Evolutionary conservation across 2,113 vertebrate genomes (phyloP), one percentile per base, ranked within the genome.

Genomic region (Trematomus loennbergii): DNA sequence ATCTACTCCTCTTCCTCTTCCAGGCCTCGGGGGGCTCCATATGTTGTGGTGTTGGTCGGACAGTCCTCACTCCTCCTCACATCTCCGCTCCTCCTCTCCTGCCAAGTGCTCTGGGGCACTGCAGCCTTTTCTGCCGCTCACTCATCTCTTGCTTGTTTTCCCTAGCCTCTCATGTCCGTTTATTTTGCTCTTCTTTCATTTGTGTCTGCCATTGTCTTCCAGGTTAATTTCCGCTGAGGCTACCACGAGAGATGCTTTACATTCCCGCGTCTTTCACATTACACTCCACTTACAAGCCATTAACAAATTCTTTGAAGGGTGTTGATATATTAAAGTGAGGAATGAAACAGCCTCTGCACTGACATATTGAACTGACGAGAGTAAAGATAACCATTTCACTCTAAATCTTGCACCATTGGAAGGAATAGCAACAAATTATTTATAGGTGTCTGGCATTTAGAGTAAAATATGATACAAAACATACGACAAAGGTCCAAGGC

Each of bases 11-110:
- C 68, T 78, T 73, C 50, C 63, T 17, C 83, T 69, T 78, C 61
- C 61, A n/a, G 81, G 49, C 84, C 87, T 88, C 55, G 1, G 81
- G 89, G 86, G 81, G 64, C 84, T 85, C 84, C 89, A 84, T 88
- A 89, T 93, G 89, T 49, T 83, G 70, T n/a, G 48, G 80, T 72
- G 62, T 78, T 87, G 89, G 62, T 78, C 85, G 89, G 88, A 81
- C 82, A 43, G 59, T 86, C 81, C 71, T 74, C 70, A 66, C 63
- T 40, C 52, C 65, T 55, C 79, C 77, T 83, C 82, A 68, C 79
- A 69, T 82, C 75, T 80, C 70, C 45, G 69, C 72, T 40, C 62
- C 69, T 78, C 55, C 59, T 80, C 52, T 67, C 55, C 52, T 73
- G 89, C 89, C 87, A 91, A 88, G 78, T 75, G 75, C 40, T 76